Percentiles rank a stretch among this genome's conserved stretches.
Conservation (phyloP, 2,797 vertebrate species). For the Epinephelus malabaricus region DNA sequence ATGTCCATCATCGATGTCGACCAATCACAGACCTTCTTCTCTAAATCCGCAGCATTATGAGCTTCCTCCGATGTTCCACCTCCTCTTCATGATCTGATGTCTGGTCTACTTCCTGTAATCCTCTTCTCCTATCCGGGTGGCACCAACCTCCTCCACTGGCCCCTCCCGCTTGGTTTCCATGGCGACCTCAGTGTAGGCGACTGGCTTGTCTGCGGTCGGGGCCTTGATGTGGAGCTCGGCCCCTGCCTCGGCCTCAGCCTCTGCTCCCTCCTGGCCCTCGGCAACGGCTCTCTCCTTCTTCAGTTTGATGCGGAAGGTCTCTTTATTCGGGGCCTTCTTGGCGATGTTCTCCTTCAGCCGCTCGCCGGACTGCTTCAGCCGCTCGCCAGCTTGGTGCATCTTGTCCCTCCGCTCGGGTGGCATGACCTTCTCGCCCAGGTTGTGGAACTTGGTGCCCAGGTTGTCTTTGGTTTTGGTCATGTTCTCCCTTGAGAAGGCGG, state of each 20-base stretch:
- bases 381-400: conserved; percentile 91
- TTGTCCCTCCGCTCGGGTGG: conserved; percentile 93
- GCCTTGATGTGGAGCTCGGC: background rate
- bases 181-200: conserved; percentile 88
- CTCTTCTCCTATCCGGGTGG: conserved; percentile 82
- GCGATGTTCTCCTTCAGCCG: conserved; percentile 94
- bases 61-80: conserved; percentile 9
- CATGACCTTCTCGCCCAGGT: conserved; percentile 94
- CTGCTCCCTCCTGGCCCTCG: conserved; percentile 89
- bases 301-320: conserved; percentile 93
- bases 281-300: conserved; percentile 89
- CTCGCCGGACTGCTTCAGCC: conserved; percentile 91
- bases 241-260: conserved; percentile 66
- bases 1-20: conserved; percentile 25
- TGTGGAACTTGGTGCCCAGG: conserved; percentile 93
- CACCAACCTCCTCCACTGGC: conserved; percentile 79
- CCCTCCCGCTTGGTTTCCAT: conserved; percentile 89
- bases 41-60: conserved; percentile 9
- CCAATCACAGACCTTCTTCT: conserved; percentile 62
- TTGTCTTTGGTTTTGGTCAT: conserved; percentile 94
- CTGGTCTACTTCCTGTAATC: conserved; percentile 84
- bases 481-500: conserved; percentile 95
- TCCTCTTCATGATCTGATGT: background rate
- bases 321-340: conserved; percentile 91
- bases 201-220: background rate